phyloP scores from a whole-genome alignment of 2,888 invertebrate species.

The Melitaea athalia region DNA sequence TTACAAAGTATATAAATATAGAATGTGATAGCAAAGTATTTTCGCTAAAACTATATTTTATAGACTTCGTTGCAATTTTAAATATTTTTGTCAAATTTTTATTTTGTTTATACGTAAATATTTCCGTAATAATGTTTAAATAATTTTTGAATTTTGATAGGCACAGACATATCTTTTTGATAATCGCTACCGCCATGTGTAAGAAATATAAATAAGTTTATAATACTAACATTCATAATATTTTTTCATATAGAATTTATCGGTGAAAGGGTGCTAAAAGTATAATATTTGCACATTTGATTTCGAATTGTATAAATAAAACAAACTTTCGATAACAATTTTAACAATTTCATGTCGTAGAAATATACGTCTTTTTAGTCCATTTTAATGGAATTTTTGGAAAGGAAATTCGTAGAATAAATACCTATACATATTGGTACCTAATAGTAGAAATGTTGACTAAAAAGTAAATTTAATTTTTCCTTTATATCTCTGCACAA shows the following conservation, averaged over 20 bases:
- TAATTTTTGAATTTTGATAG: not conserved
- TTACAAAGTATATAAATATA: conserved; percentile 9
- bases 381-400: conserved; percentile 1
- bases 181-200: conserved; percentile 4
- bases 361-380: not conserved
- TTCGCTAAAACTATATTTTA: not conserved
- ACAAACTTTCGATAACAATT: conserved; percentile 2
- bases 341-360: not conserved
- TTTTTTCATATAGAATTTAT: not conserved
- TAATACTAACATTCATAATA: not conserved
- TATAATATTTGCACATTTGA: not conserved
- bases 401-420: not conserved
- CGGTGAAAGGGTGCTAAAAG: not conserved
- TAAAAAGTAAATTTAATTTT: not conserved
- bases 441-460: not conserved
- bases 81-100: not conserved
- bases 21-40: not conserved
- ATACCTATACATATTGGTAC: too few species aligned
- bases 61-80: not conserved
- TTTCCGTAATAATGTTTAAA: not conserved
- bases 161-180: not conserved
- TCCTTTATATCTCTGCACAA: not conserved
- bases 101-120: too few species aligned
- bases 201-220: not conserved
- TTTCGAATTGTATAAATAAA: conserved; percentile 1